Conservation (phyloP, 1,140 invertebrate genomes). For the Drosophila subobscura region DNA sequence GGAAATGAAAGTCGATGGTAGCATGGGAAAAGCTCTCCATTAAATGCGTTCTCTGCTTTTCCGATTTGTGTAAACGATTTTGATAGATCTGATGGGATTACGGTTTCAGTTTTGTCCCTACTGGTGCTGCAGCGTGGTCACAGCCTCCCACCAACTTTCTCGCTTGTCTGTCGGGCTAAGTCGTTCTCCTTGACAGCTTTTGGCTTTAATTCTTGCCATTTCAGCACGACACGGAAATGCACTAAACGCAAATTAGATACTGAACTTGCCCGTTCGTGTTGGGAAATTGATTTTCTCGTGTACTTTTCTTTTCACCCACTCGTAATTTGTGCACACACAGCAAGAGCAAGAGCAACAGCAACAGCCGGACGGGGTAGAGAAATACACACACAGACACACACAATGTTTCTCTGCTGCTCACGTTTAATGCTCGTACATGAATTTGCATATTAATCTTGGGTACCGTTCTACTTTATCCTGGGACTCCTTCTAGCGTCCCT, state of each 20-base stretch:
- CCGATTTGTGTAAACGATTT: conserved; percentile 80
- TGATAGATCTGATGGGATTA: conserved; percentile 80
- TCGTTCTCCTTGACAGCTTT: conserved; percentile 32
- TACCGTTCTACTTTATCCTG: conserved; percentile 1
- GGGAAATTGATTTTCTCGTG: conserved; percentile 68
- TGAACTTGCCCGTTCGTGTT: conserved; percentile 19
- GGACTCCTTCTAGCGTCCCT: background rate
- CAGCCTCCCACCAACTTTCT: conserved; percentile 6
- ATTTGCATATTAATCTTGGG: conserved; percentile 78
- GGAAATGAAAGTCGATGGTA: conserved; percentile 16
- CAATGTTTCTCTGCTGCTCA: conserved; percentile 43
- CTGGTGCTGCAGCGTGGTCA: too few species aligned
- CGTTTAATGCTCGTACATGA: conserved; percentile 52
- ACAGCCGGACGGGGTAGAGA: too few species aligned
- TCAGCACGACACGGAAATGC: conserved; percentile 71
- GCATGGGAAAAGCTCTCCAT: conserved; percentile 7
- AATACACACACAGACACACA: conserved; percentile 27
- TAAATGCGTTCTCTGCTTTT: conserved; percentile 37
- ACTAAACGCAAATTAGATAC: conserved; percentile 72
- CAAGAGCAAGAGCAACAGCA: too few species aligned
- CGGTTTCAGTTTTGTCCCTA: conserved; percentile 12
- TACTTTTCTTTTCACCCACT: conserved; percentile 53
- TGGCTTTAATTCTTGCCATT: conserved; percentile 62
- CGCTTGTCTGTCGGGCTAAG: conserved; percentile 29
- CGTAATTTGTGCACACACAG: conserved; percentile 26